Evolutionary conservation across 2,113 vertebrate genomes (phyloP).

Genomic region (Zapus hudsonius): DNA sequence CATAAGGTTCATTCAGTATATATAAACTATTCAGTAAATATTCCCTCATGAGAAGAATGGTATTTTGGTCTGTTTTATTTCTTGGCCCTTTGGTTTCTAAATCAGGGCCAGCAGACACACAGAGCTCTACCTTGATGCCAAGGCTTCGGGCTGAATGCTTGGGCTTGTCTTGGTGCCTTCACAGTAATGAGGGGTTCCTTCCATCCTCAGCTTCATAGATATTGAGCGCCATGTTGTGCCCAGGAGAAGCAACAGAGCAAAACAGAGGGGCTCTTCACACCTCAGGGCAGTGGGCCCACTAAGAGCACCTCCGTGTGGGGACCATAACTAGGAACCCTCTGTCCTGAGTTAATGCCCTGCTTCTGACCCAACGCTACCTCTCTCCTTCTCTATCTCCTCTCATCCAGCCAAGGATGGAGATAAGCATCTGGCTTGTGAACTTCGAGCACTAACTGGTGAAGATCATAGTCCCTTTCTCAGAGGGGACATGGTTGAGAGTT

Average conservation of each 20-base stretch:
- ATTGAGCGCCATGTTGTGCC: neutral
- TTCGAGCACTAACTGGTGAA: neutral
- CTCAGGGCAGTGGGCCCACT: fast-evolving
- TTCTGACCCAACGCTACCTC: neutral
- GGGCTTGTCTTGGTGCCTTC: neutral
- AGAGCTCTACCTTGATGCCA: conserved; percentile 4
- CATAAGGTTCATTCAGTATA: conserved; percentile 81
- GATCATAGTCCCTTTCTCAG: neutral
- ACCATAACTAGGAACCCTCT: neutral
- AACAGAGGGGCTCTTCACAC: neutral
- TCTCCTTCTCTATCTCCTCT: neutral
- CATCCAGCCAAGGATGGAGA: neutral
- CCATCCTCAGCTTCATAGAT: neutral
- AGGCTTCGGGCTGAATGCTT: neutral
- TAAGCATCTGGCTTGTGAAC: neutral
- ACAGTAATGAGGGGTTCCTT: neutral
- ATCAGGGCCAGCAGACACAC: neutral
- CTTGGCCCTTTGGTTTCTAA: conserved; percentile 75
- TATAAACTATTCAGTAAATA: conserved; percentile 82
- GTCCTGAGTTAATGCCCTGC: neutral
- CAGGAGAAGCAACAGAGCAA: neutral
- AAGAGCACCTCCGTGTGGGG: neutral
- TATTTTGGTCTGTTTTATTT: conserved; percentile 79
- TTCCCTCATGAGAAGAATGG: conserved; percentile 75
- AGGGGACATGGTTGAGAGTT: neutral